phyloP scores from a whole-genome alignment of 2,888 invertebrate genomes.

The Dynastes tityus region DNA sequence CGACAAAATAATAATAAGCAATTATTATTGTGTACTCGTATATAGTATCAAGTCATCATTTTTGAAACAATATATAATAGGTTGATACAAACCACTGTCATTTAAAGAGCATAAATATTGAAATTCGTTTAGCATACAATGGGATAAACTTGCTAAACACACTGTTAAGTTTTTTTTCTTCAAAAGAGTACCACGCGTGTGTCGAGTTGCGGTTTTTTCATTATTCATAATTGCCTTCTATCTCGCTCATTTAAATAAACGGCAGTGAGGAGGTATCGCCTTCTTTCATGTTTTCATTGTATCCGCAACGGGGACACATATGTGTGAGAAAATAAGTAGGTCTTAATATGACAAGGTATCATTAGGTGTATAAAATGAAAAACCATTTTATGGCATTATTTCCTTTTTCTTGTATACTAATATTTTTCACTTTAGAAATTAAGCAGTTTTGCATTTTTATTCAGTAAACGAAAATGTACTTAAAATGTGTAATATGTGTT shows the following conservation, averaged over 20 bases:
- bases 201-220: constrained; percentile 32
- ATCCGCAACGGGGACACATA: neutral
- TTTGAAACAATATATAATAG: constrained; percentile 46
- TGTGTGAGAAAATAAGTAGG: constrained; percentile 38
- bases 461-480: too few relatives aligned
- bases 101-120: constrained; percentile 49
- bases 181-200: constrained; percentile 35
- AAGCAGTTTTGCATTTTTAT: too few relatives aligned
- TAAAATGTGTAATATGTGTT: too few relatives aligned
- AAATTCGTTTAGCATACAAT: constrained; percentile 51
- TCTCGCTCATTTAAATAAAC: constrained; percentile 42
- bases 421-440: too few relatives aligned
- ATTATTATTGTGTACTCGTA: constrained; percentile 28
- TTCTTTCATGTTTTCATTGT: constrained; percentile 28
- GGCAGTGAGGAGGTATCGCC: constrained; percentile 7
- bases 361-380: neutral
- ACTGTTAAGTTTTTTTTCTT: constrained; percentile 36
- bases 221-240: constrained; percentile 40
- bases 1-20: constrained; percentile 34
- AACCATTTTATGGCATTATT: too few relatives aligned
- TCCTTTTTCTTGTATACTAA: too few relatives aligned
- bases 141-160: constrained; percentile 46
- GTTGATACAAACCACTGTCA: constrained; percentile 44
- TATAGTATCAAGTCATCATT: constrained; percentile 43
- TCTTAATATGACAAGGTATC: constrained; percentile 32